Base-by-base conservation (phyloP, 2,797 vertebrate genomes). In the Rhynchotus rufescens region DNA sequence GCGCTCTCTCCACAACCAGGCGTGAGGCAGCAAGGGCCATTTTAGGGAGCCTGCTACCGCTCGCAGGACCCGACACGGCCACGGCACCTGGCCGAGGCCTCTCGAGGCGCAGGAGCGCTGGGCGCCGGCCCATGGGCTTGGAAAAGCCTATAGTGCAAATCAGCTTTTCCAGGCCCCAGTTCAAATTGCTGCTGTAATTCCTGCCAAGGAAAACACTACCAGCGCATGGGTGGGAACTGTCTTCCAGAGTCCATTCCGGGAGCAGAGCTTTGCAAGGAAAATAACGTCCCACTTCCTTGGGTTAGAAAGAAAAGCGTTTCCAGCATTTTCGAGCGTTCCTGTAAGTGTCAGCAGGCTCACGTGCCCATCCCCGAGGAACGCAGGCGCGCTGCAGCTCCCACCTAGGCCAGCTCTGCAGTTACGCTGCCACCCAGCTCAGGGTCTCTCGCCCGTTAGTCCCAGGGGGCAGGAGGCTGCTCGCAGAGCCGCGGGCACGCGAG, bases 141-240 rank as follows among this genome's bases (percentile, higher is more conserved):
- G 95, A 94, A 96, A 96, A 96, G 69, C 85, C 91, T 92, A 89
- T 56, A 96, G 19, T 84, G 89, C 84, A 95, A 93, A 96, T 95
- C 93, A 96, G 93, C 93, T 94, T 96, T 96, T 97, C 96, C 96
- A 91, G 88, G 96, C 85, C 93, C 76, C 75, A 92, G 94, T 96
- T 97, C 94, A 96, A 92, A 92, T 92, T 87, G 42, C 80, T 64
- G 13, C 64, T 76, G 4, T 62, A 32, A 42, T 65, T 75, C 90
- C 45, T 90, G 97, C 97, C 97, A 97, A 97, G 86, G 25, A 93
- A 96, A 97, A 96, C 96, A 97, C 38, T 80, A 65, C 90, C 89
- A 86, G 69, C 32, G 72, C 60, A 84, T 62, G 93, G 95, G 93
- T 94, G 96, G 96, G 95, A 97, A 90, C 94, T 80, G 78, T 89